A percentile compares a stretch with the other conserved stretches of the same genome.
Evolutionary conservation across 2,888 invertebrate species (phyloP).

Genomic region (Pyrrhosoma nymphula): DNA sequence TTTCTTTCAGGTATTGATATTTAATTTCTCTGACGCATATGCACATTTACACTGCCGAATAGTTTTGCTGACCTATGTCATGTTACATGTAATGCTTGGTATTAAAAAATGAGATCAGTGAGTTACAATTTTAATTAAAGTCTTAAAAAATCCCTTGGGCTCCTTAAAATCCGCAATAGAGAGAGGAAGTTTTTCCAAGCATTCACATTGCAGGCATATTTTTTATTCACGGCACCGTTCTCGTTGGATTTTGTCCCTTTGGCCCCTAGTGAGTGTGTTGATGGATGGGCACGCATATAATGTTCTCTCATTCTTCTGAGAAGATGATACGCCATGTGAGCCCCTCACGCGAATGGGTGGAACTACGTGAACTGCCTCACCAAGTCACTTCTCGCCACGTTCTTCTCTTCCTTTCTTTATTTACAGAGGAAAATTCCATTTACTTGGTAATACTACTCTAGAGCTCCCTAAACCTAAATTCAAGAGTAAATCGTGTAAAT

Average conservation of each 20-base stretch:
- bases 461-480: not conserved
- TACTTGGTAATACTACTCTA: not conserved
- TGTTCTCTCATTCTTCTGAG: not conserved
- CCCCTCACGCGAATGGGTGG: not conserved
- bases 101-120: too few relatives aligned
- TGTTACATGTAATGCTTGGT: too few relatives aligned
- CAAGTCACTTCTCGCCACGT: not conserved
- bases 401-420: not conserved
- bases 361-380: not conserved
- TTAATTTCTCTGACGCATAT: too few relatives aligned
- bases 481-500: too few relatives aligned
- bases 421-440: slow-evolving; percentile 28
- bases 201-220: not conserved
- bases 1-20: too few relatives aligned
- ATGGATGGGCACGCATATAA: slow-evolving; percentile 14
- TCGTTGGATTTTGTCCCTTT: not conserved
- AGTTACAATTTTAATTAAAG: too few relatives aligned
- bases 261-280: not conserved
- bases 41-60: too few relatives aligned
- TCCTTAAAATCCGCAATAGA: not conserved
- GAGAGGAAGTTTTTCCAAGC: not conserved
- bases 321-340: not conserved
- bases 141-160: too few relatives aligned
- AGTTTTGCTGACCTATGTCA: too few relatives aligned
- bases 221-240: not conserved